Conservation (phyloP, 2,113 vertebrate genomes). For the Dissostichus mawsoni region DNA sequence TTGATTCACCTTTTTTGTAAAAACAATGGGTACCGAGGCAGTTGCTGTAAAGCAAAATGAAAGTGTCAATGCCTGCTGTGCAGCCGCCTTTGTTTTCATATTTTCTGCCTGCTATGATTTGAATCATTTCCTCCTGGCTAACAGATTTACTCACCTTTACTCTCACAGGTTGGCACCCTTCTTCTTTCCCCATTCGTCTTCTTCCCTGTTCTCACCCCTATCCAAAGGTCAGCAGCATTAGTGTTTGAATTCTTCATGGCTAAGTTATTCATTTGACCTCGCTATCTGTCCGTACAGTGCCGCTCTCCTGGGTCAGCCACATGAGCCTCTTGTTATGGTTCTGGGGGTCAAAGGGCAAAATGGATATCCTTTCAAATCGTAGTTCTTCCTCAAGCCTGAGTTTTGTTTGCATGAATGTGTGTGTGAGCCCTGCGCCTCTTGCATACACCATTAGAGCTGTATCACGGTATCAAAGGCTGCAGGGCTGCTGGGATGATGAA, state of each 20-base stretch:
- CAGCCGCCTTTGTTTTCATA: neutral
- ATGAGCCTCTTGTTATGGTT: slow-evolving; percentile 64
- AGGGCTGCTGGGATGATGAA: slow-evolving; percentile 68
- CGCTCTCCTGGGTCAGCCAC: slow-evolving; percentile 58
- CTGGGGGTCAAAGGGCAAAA: slow-evolving; percentile 58
- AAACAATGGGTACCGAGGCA: neutral
- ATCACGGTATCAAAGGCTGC: slow-evolving; percentile 66
- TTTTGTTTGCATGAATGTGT: slow-evolving; percentile 50
- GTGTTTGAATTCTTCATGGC: slow-evolving; percentile 58
- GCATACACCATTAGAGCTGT: slow-evolving; percentile 34
- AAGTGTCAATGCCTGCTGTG: neutral
- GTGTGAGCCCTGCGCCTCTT: slow-evolving; percentile 20
- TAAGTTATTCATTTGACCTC: slow-evolving; percentile 64
- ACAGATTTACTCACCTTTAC: slow-evolving; percentile 37
- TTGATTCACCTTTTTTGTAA: slow-evolving; percentile 18
- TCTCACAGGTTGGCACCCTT: slow-evolving; percentile 2
- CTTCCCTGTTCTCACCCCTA: slow-evolving; percentile 8
- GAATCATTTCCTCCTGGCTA: slow-evolving; percentile 10
- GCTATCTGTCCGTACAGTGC: slow-evolving; percentile 63
- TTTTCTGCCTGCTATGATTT: slow-evolving; percentile 21
- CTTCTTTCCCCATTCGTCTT: slow-evolving; percentile 30
- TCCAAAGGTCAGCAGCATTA: slow-evolving; percentile 50
- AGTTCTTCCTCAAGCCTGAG: slow-evolving; percentile 27
- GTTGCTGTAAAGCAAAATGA: slow-evolving; percentile 4
- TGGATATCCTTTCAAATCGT: slow-evolving; percentile 67